Base-by-base conservation (phyloP, 2,113 vertebrate genomes). In the Dermatemys mawii region DNA sequence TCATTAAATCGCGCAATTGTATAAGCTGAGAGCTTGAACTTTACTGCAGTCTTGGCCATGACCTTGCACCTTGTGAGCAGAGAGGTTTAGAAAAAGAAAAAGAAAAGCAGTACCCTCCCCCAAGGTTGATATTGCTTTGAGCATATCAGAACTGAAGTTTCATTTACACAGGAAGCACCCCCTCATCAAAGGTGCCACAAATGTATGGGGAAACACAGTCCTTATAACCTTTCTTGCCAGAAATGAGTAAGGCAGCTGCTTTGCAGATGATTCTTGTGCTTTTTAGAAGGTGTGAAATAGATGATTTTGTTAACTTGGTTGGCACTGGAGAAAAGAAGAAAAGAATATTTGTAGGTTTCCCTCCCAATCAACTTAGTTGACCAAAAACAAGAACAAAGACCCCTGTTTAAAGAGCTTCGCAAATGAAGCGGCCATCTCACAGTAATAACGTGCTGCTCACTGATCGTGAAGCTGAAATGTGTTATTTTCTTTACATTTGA, bases 121-220 rank as follows among this genome's bases (percentile, higher is more conserved):
- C 44, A 0, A 17, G 5, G 27, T 8, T 8, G 26, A 9, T 5
- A 10, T 2, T 44, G 1, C 24, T 1, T 75, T 0, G 2, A 29
- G 73, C 44, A 5, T 53, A n/a, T 92, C 90, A 80, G 83, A 93
- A 49, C 51, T n/a, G 0, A 1, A 2, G 67, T 48, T 85, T 48
- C 91, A 16, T 10, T 55, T 0, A 11, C 92, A 93, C 97, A 97
- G 97, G 98, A 98, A 98, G 95, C 55, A 27, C 48, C 53, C 46
- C 87, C 38, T 27, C 76, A 44, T 51, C 46, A 3, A 4, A 67
- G 83, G 16, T 38, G 90, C 81, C 32, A 6, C 0, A 11, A 32
- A 41, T 10, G 14, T 1, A 3, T 1, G 1, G 78, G 79, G 41
- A 86, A 86, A 78, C 87, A 12, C 21, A 13, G 76, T 2, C 87